Conservation (phyloP, 1,140 invertebrate species). For the Drosophila saltans region DNA sequence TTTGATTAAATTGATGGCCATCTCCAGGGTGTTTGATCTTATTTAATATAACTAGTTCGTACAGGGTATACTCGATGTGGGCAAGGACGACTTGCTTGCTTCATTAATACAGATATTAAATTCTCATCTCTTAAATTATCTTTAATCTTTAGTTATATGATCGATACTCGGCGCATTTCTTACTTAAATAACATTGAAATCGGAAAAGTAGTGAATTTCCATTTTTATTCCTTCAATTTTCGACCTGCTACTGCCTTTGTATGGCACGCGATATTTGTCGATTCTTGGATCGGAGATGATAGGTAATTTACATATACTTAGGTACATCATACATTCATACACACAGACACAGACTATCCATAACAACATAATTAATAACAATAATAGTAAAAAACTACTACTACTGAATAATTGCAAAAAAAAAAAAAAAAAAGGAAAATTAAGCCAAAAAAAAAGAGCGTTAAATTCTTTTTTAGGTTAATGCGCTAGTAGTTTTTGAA, state of each 20-base stretch:
- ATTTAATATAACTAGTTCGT: too few species aligned
- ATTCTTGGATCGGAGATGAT: background rate
- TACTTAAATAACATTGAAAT: too few species aligned
- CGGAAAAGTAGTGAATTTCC: background rate
- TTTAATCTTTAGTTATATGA: too few species aligned
- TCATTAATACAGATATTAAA: too few species aligned
- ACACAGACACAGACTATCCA: background rate
- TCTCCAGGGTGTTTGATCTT: too few species aligned
- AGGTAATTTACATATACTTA: background rate
- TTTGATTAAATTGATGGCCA: too few species aligned
- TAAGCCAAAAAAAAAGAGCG: conserved; percentile 10
- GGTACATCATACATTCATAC: conserved; percentile 11
- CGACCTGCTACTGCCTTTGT: conserved; percentile 2
- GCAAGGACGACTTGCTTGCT: too few species aligned
- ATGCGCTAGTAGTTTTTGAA: conserved; percentile 65
- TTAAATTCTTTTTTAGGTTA: conserved; percentile 58
- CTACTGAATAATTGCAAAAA: conserved; percentile 29
- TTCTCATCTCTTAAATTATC: too few species aligned
- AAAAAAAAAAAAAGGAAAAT: background rate
- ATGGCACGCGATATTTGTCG: background rate
- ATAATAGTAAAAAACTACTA: conserved; percentile 40
- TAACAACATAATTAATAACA: conserved; percentile 29
- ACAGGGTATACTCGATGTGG: too few species aligned
- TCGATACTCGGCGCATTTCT: too few species aligned
- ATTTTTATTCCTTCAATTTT: background rate